These are phyloP conservation scores for Calliopum simillimum DNA, from an alignment of 2,888 invertebrate species.

Conservation along the genomic window DNA sequence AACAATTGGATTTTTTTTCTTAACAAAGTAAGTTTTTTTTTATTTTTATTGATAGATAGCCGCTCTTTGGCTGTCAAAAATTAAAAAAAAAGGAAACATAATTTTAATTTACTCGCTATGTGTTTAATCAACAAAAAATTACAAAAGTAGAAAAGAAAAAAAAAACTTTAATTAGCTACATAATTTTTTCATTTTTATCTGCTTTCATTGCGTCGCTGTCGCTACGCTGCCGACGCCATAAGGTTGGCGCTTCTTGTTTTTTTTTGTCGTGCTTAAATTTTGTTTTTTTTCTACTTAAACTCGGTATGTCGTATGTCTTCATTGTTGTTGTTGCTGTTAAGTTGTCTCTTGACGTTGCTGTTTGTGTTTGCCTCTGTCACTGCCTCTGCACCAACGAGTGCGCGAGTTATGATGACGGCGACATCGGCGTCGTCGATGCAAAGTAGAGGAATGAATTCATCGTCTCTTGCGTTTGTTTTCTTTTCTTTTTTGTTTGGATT, in stretches of 20 bases:
- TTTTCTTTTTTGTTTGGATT: conserved; percentile 1
- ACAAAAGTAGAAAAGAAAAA: too few relatives aligned
- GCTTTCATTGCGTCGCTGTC: neutral
- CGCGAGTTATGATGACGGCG: too few relatives aligned
- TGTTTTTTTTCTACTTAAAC: conserved; percentile 4
- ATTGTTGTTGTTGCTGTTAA: neutral
- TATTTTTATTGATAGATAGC: neutral
- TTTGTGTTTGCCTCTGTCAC: neutral
- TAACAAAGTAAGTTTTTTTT: conserved; percentile 11
- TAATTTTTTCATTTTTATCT: neutral
- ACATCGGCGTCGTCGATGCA: too few relatives aligned
- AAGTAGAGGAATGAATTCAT: too few relatives aligned
- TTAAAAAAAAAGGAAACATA: too few relatives aligned
- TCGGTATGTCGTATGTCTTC: neutral
- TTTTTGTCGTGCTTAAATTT: neutral
- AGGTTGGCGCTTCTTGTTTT: conserved; percentile 22
- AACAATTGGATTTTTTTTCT: conserved; percentile 18
- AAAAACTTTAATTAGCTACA: too few relatives aligned
- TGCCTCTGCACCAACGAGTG: neutral
- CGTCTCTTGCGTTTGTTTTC: neutral
- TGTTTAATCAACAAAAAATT: neutral
- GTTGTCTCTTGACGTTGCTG: neutral
- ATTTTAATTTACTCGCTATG: neutral
- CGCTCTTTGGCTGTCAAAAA: neutral
- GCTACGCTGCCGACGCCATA: conserved; percentile 21